phyloP scores from a whole-genome alignment of 1,140 invertebrate genomes.

The Schlechtendalia chinensis region DNA sequence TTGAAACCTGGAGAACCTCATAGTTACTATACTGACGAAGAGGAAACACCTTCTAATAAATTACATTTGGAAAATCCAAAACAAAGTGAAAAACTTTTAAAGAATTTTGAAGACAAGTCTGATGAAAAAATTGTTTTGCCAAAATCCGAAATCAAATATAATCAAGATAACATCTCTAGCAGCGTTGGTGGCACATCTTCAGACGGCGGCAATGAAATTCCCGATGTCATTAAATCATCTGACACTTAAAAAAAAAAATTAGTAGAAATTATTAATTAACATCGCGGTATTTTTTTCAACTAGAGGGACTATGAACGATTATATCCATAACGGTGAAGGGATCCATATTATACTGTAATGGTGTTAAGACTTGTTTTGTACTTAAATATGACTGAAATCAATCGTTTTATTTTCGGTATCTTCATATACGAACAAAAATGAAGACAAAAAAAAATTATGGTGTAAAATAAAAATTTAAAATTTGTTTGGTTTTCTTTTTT shows the following conservation, averaged over 20 bases:
- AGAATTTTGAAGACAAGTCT: not conserved
- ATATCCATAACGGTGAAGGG: slow-evolving; percentile 31
- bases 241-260: slow-evolving; percentile 25
- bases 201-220: not conserved
- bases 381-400: slow-evolving; percentile 47
- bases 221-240: not conserved
- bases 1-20: slow-evolving; percentile 88
- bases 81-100: slow-evolving; percentile 55
- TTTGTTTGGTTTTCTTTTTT: slow-evolving; percentile 8
- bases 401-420: not conserved
- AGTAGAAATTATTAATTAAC: slow-evolving; percentile 16
- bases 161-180: not conserved
- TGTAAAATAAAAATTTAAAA: no score
- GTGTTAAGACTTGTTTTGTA: slow-evolving; percentile 40
- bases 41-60: slow-evolving; percentile 66
- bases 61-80: slow-evolving; percentile 54
- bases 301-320: not conserved
- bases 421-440: slow-evolving; percentile 10
- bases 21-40: slow-evolving; percentile 89
- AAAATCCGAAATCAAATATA: not conserved
- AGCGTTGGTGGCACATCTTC: not conserved
- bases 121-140: no score
- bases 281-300: slow-evolving; percentile 5
- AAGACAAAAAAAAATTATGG: not conserved
- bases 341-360: slow-evolving; percentile 25